Evolutionary conservation across 2,888 invertebrate genomes (phyloP), one percentile per base, ranked within the genome.

Genomic region (Microctonus brassicae): DNA sequence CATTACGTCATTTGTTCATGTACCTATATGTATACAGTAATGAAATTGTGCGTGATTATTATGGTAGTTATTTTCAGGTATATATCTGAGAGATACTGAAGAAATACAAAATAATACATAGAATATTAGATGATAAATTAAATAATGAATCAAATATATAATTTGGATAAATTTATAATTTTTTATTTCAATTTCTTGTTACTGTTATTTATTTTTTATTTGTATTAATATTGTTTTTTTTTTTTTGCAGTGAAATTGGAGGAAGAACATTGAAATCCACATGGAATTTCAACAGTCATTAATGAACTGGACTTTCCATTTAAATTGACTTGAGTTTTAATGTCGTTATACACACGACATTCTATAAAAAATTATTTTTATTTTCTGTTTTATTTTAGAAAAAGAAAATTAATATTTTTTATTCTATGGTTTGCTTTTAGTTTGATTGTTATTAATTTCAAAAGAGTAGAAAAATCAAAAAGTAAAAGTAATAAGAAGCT

Each of bases 1-100:
- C 34, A 33, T 69, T 69, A 69, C 66, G 66, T 66, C 66, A 66
- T 39, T n/a, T n/a, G n/a, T 64, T 29, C 13, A 55, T 9, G 26
- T 60, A 62, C 39, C 22, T 22, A 10, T 29, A 33, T 17, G 7
- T 9, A 22, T 39, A 61, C 39, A n/a, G 24, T 11, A 10, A 62
- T 64, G 52, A 64, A 17, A 33, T 57, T 29, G 62, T 58, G 57
- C 39, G 53, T 58, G 17, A 39, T 36, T 17, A 39, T 47, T 29
- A 67, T 33, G 9, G 29, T 68, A 20, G n/a, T 66, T 36, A n/a
- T 29, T 55, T 34, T 52, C 22, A 17, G 17, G 29, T 33, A 33
- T 29, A 52, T 17, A 3, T 33, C 9, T 17, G 3, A 61, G 24
- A 34, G n/a, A 9, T 17, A 39, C n/a, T 39, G 6, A 11, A 61